A percentile compares a stretch with the other conserved stretches of the same genome.
Evolutionary conservation across 2,888 invertebrate genomes (phyloP).

Genomic region (Gerris lacustris): DNA sequence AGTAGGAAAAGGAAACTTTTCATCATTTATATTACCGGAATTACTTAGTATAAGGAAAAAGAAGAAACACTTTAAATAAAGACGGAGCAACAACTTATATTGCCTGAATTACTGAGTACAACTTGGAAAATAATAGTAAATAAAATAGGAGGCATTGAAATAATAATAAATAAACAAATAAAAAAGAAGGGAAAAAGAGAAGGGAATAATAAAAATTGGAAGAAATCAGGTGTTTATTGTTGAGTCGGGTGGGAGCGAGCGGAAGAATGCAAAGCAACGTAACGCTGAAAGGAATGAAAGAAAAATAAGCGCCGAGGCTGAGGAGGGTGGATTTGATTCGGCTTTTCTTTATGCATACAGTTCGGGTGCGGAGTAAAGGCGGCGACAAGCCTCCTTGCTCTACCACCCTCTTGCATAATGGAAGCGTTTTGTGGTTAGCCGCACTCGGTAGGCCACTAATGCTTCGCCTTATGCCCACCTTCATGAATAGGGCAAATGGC

Average conservation of each 20-base stretch:
- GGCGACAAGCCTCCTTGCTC: background rate
- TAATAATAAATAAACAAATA: too few relatives aligned
- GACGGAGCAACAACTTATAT: constrained; percentile 10
- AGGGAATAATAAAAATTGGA: too few relatives aligned
- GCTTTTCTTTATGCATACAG: background rate
- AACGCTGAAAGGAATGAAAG: background rate
- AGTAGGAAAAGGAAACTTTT: too few relatives aligned
- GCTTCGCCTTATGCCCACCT: background rate
- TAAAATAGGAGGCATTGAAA: too few relatives aligned
- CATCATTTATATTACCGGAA: too few relatives aligned
- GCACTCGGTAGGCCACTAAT: background rate
- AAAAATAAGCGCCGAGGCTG: background rate
- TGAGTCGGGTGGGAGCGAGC: background rate
- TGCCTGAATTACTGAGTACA: too few relatives aligned
- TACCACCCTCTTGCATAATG: background rate
- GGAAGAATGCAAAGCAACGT: background rate
- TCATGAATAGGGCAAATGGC: background rate
- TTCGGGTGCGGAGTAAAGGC: background rate
- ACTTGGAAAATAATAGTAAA: too few relatives aligned
- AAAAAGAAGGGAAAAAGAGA: too few relatives aligned
- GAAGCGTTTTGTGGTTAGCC: background rate
- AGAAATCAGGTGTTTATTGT: too few relatives aligned
- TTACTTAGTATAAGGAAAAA: background rate
- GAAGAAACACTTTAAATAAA: constrained; percentile 5
- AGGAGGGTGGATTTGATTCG: background rate